phyloP scores from a whole-genome alignment of 92 coral and sea anemone genomes.

The Phenganax marumi region DNA sequence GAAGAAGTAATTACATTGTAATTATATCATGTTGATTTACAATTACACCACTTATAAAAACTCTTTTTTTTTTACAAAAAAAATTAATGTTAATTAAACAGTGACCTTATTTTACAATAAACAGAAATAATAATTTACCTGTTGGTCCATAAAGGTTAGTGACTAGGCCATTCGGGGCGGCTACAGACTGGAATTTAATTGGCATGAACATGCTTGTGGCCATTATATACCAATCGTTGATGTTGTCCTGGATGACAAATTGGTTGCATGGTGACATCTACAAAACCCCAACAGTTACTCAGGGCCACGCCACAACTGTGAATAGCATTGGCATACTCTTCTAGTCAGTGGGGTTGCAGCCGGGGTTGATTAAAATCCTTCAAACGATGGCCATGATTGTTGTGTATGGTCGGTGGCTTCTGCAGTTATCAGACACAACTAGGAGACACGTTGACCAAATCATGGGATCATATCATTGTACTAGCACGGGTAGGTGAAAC shows the following conservation, averaged over 20 bases:
- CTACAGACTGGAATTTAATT: constrained; percentile 2
- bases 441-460: constrained; percentile 6
- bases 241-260: neutral
- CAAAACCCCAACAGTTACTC: neutral
- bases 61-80: too few relatives aligned
- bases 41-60: too few relatives aligned
- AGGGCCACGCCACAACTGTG: constrained; percentile 11
- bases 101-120: neutral
- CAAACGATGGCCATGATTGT: neutral
- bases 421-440: constrained; percentile 1
- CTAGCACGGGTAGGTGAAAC: constrained; percentile 7
- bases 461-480: constrained; percentile 3
- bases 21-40: too few relatives aligned
- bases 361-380: neutral
- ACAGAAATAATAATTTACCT: neutral
- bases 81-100: neutral
- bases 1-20: too few relatives aligned
- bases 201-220: constrained; percentile 2
- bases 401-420: neutral
- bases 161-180: constrained; percentile 13
- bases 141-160: neutral
- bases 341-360: neutral
- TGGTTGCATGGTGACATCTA: neutral
- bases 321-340: constrained; percentile 4
- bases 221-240: neutral